Evolutionary conservation across 2,888 invertebrate species (phyloP).

Genomic region (Cheilosia vulpina): DNA sequence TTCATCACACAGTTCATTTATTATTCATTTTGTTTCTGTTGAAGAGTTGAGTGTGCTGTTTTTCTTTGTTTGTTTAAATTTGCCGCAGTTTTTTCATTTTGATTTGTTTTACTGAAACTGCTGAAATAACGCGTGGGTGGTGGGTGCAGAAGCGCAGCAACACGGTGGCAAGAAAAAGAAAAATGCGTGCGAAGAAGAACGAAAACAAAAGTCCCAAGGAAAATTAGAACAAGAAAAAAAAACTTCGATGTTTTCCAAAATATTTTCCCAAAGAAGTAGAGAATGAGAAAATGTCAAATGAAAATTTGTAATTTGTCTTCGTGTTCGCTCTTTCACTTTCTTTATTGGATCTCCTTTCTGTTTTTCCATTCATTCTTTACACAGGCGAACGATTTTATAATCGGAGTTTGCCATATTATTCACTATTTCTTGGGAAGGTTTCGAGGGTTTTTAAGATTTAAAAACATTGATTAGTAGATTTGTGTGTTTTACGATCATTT

Average conservation of each 20-base stretch:
- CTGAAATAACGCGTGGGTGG: neutral
- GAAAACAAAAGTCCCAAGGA: slow-evolving; percentile 7
- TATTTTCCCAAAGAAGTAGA: slow-evolving; percentile 67
- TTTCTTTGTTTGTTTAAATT: slow-evolving; percentile 15
- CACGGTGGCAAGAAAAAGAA: slow-evolving; percentile 29
- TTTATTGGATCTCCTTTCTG: slow-evolving; percentile 35
- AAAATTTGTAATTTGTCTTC: slow-evolving; percentile 46
- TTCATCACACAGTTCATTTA: slow-evolving; percentile 58
- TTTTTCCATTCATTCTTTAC: slow-evolving; percentile 45
- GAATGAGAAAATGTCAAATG: slow-evolving; percentile 61
- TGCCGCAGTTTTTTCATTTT: neutral
- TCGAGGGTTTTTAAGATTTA: neutral
- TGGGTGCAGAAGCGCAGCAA: slow-evolving; percentile 24
- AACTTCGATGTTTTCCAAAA: slow-evolving; percentile 55
- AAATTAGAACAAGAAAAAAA: slow-evolving; percentile 66
- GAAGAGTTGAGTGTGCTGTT: slow-evolving; percentile 20
- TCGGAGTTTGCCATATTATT: slow-evolving; percentile 45
- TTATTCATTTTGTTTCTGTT: slow-evolving; percentile 38
- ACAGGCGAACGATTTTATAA: slow-evolving; percentile 58
- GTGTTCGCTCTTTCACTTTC: slow-evolving; percentile 29
- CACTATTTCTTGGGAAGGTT: neutral
- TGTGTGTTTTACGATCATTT: slow-evolving; percentile 6
- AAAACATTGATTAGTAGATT: neutral
- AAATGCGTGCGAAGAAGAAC: slow-evolving; percentile 7
- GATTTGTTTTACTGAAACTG: neutral